Evolutionary conservation across 1,140 invertebrate species (phyloP).

Genomic region (Zaprionus taronus): DNA sequence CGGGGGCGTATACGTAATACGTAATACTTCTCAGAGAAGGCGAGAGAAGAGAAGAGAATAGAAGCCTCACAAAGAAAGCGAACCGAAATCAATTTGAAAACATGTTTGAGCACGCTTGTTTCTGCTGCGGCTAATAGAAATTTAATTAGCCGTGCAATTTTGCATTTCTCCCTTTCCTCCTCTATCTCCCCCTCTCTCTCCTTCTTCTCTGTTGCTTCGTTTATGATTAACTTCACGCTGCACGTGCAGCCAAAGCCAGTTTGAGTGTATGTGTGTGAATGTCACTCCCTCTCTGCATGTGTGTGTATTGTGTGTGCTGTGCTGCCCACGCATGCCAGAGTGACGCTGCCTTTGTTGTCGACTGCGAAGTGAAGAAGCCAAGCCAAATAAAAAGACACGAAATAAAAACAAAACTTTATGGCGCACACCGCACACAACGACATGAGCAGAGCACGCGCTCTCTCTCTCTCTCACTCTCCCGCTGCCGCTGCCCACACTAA

Average conservation of each 20-base stretch:
- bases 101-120: constrained; percentile 42
- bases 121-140: constrained; percentile 30
- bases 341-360: constrained; percentile 22
- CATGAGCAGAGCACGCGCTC: constrained; percentile 15
- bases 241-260: constrained; percentile 59
- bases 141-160: constrained; percentile 58
- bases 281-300: constrained; percentile 3
- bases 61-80: constrained; percentile 51
- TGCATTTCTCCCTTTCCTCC: constrained; percentile 8
- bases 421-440: constrained; percentile 29
- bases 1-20: constrained; percentile 71
- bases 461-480: constrained; percentile 25
- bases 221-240: constrained; percentile 40
- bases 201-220: constrained; percentile 24
- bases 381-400: constrained; percentile 59
- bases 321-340: constrained; percentile 39
- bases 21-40: not conserved
- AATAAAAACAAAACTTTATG: constrained; percentile 57
- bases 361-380: constrained; percentile 58
- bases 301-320: constrained; percentile 16
- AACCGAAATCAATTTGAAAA: constrained; percentile 36
- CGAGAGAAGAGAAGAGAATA: constrained; percentile 2
- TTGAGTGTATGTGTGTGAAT: constrained; percentile 19
- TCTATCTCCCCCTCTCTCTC: not conserved
- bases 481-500: not conserved